Base-by-base conservation (phyloP, 2,888 invertebrate genomes). In the Chouioia cunea region DNA sequence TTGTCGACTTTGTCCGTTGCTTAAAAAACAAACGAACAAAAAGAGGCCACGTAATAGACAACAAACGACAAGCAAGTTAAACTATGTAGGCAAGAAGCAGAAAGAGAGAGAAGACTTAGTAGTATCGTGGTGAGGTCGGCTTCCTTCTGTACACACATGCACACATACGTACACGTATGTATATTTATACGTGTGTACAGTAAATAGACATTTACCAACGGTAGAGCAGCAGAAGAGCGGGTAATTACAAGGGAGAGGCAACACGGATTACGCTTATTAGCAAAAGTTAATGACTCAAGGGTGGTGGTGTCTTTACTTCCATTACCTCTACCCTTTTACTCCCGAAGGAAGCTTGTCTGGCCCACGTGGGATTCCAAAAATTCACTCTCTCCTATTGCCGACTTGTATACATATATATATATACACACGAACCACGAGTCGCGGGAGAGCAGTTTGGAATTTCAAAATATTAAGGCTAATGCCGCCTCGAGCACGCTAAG, bases 381-480 rank as follows among this genome's bases (percentile, higher is more conserved):
- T 70, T 60, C 53, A 23, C 27, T 10, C 43, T 2, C 23, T n/a
- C n/a, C n/a, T n/a, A n/a, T n/a, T n/a, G n/a, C n/a, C 18, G 20
- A 8, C 23, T 16, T 14, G 23, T 27, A 27, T 36, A 14, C 0
- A 15, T 16, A 23, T 53, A 44, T 36, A 8, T n/a, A 20, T 52
- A 20, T 50, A 27, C 18, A 20, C 43, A 2, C 12, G 8, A 43
- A 6, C 12, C 4, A 14, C 20, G 20, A 4, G 6, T 1, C 52
- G 18, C 52, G 22, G 52, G 52, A 20, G 18, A 18, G 20, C 44
- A 62, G 56, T 68, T 65, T 52, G 52, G 68, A 56, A 68, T 68
- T 72, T 59, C 54, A 60, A 72, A 65, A 72, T 68, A 72, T 72
- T 68, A 67, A 68, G 71, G 71, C 65, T 72, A 72, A 72, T 72